Evolutionary conservation across 2,888 invertebrate genomes (phyloP), one percentile per base, ranked within the genome.

Genomic region (Sarcophaga caerulescens): DNA sequence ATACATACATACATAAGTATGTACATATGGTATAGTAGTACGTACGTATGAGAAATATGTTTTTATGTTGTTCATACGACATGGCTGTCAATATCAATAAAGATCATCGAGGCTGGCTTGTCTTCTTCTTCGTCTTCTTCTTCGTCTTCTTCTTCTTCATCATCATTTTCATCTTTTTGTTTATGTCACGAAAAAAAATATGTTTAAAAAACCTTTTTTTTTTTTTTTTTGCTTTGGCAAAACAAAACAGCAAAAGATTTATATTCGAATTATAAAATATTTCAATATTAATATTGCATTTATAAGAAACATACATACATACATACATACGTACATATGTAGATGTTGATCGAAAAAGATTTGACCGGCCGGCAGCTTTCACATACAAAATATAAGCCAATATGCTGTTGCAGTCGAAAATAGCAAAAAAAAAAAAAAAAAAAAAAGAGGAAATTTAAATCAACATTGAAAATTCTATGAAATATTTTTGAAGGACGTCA

Each of bases 361-460:
- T 70, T 82, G 65, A 71, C 85, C 85, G 85, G 79, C 85, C 85
- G 81, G 85, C 65, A 79, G 85, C 19, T 17, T 35, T 35, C 35
- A 35, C 10, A 35, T 35, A 10, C 35, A 35, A 35, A 35, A 35
- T 35, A 10, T 35, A 35, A 35, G 10, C 35, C 35, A 35, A 35
- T 35, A 35, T 35, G 8, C 35, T 35, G 35, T 35, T 35, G 35
- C 35, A 35, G 2, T 35, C 35, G 35, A 35, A 35, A 10, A 35
- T 8, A 35, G 35, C 3, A 4, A n/a, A n/a, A n/a, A n/a, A n/a
- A n/a, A 35, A 10, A 35, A 35, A 35, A 35, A 35, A 35, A 10
- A 35, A 35, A 35, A 35, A 35, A 8, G 35, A 35, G 35, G 35
- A 35, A 35, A 35, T 52, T 79, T 70, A 23, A 69, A 68, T 63